Evolutionary conservation across 23 tunicate genomes (phyloP).

Genomic region (Ascidia mentula): DNA sequence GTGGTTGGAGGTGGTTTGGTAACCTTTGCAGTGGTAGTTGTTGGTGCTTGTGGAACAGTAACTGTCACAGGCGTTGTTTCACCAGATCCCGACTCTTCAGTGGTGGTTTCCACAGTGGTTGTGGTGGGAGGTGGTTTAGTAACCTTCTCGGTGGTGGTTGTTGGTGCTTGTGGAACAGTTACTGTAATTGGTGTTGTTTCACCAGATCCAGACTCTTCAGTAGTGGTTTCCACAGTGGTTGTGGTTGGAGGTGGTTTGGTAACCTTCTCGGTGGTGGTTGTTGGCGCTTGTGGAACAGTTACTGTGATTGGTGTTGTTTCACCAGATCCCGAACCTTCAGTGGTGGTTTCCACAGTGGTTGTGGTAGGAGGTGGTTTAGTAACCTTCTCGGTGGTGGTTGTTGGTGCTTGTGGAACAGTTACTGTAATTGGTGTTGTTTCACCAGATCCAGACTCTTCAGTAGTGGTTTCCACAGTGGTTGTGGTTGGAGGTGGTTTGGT

Average conservation of each 20-base stretch:
- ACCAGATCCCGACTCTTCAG: conserved; percentile 49
- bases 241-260: conserved; percentile 21
- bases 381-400: conserved; percentile 30
- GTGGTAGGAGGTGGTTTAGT: conserved; percentile 19
- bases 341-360: conserved; percentile 24
- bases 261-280: conserved; percentile 15
- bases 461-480: conserved; percentile 12
- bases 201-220: conserved; percentile 37
- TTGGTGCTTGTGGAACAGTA: conserved; percentile 28
- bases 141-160: conserved; percentile 30
- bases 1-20: conserved; percentile 28
- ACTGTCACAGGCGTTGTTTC: conserved; percentile 13
- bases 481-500: conserved; percentile 32
- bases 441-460: conserved; percentile 52
- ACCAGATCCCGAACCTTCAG: conserved; percentile 66
- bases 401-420: conserved; percentile 19
- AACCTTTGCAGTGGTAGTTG: conserved; percentile 10
- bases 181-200: conserved; percentile 21
- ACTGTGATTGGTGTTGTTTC: conserved; percentile 25
- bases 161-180: conserved; percentile 24
- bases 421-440: conserved; percentile 1
- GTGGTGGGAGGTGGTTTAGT: conserved; percentile 12
- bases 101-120: conserved; percentile 3
- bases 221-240: neutral
- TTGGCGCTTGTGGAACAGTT: conserved; percentile 27